Base-by-base conservation (phyloP, 2,113 vertebrate species). In the Opisthocomus hoazin region DNA sequence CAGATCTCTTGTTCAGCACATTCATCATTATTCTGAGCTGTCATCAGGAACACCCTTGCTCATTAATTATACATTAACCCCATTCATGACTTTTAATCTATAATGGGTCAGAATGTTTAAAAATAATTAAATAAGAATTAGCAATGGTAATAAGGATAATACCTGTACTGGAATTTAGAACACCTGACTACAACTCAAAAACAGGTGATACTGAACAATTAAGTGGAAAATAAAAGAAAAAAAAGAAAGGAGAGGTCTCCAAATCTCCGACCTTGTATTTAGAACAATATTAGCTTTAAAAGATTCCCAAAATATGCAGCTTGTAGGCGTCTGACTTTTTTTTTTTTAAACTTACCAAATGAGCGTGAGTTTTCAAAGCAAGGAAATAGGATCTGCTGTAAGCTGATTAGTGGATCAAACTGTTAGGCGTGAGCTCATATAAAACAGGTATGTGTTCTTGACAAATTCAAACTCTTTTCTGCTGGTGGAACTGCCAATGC, bases 21-120 rank as follows among this genome's bases (percentile, higher is more conserved):
- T 97, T 97, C 96, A 97, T 97, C 96, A 98, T 95, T 89, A 94
- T 96, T 96, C 91, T 77, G 77, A 91, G 87, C 60, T 96, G 89
- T 69, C 96, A 77, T 77, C 61, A 74, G 5, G 65, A 94, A 74
- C 79, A 91, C 66, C 70, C 70, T 73, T 92, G 83, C 75, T 92
- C 91, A 96, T 97, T 97, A 97, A 96, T 96, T 98, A 97, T 93
- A 95, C 91, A 95, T 97, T 95, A 96, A 93, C 80, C 95, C 76
- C 94, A 94, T 91, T 96, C 78, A 79, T 79, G 95, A 92, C 96
- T 97, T 96, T 87, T 96, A 94, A 97, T 97, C 95, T 90, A 71
- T 97, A 94, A 78, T 16, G 50, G 65, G 90, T 94, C 87, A 96
- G 91, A 90, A 54, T 90, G 87, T 81, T 84, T 94, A 92, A 96